Conservation (phyloP, 2,113 vertebrate species). For the Cygnus atratus region DNA sequence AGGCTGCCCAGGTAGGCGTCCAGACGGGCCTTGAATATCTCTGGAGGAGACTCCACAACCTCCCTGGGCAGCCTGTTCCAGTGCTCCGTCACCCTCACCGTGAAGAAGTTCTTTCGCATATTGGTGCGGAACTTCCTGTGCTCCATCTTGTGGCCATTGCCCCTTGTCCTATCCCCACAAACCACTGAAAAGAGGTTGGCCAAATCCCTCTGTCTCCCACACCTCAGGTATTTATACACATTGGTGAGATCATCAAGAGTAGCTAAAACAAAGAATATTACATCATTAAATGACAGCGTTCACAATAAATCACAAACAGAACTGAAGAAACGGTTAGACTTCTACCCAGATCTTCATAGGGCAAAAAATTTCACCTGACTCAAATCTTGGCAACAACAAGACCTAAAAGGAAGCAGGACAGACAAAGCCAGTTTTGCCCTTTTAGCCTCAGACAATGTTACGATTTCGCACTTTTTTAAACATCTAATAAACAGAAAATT, state of each 20-base stretch:
- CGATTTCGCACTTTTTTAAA: not conserved
- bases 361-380: not conserved
- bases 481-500: not conserved
- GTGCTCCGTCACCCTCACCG: no score
- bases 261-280: fast-evolving
- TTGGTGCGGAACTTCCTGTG: no score
- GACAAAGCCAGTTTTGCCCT: not conserved
- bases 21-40: no score
- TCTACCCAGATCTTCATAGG: not conserved
- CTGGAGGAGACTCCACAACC: no score
- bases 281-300: not conserved
- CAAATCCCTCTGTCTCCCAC: no score
- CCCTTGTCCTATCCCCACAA: no score
- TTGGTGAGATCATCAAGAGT: not conserved
- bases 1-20: no score
- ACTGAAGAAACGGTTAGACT: not conserved
- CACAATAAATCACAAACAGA: not conserved
- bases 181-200: no score
- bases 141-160: no score
- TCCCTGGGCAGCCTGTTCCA: no score
- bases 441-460: not conserved
- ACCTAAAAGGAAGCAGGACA: not conserved
- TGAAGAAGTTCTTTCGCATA: no score
- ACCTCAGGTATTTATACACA: no score
- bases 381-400: not conserved